A percentile compares a stretch with the other conserved stretches of the same genome.
These are phyloP conservation scores for Lasioglossum oenotherae DNA, from an alignment of 2,888 invertebrate genomes.

Conservation along the genomic window DNA sequence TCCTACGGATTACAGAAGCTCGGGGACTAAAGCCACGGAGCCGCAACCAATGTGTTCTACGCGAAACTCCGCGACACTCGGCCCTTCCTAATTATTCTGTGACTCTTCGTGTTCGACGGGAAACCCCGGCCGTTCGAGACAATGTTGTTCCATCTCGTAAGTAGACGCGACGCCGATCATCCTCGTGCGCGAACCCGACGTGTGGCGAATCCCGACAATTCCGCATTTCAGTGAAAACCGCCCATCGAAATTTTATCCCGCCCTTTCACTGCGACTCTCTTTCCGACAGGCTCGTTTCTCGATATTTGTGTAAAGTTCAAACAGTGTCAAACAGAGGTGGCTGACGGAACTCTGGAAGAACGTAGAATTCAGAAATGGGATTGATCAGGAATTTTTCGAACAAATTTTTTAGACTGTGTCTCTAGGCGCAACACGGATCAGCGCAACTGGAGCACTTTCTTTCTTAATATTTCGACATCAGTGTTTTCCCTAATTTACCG, in stretches of 20 bases:
- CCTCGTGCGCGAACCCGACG: conserved; percentile 30
- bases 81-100: conserved; percentile 36
- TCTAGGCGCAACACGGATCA: conserved; percentile 7
- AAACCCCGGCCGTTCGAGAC: conserved; percentile 52
- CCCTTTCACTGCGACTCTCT: neutral
- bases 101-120: conserved; percentile 34
- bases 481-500: conserved; percentile 36
- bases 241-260: neutral
- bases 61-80: conserved; percentile 50
- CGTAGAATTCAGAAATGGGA: neutral
- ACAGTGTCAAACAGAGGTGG: neutral
- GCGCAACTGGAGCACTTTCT: conserved; percentile 49
- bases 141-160: conserved; percentile 79
- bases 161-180: conserved; percentile 57
- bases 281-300: no score
- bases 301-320: neutral
- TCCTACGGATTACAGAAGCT: conserved; percentile 62
- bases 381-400: neutral
- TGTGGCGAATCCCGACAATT: neutral
- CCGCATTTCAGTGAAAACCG: neutral
- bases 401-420: conserved; percentile 22
- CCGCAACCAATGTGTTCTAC: conserved; percentile 63
- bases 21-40: conserved; percentile 35
- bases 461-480: conserved; percentile 33
- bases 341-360: neutral